These are phyloP conservation scores for Poecilia velifera DNA, from an alignment of 2,797 vertebrate genomes.

Conservation along the genomic window DNA sequence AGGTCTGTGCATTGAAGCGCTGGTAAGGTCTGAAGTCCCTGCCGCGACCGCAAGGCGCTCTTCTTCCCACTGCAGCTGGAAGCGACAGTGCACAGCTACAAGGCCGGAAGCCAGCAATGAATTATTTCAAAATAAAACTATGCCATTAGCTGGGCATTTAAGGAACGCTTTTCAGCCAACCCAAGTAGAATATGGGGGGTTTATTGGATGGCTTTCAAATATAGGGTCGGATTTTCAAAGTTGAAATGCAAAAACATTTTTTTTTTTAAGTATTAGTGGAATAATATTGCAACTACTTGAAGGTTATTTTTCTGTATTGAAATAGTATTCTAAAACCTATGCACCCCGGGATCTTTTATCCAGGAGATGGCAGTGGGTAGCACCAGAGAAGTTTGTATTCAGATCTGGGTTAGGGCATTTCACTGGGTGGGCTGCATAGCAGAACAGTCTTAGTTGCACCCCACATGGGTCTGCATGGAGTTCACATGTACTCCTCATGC, in stretches of 20 bases:
- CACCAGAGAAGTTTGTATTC: neutral
- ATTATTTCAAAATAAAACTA: conserved; percentile 60
- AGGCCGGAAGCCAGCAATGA: conserved; percentile 3
- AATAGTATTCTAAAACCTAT: neutral
- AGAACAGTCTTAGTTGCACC: too few species aligned
- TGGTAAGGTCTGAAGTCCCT: conserved; percentile 38
- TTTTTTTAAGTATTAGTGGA: neutral
- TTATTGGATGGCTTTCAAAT: neutral
- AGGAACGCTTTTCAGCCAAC: neutral
- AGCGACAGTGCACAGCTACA: neutral
- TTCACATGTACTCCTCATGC: too few species aligned
- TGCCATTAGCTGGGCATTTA: neutral
- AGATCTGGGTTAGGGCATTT: too few species aligned
- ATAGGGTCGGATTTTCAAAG: neutral
- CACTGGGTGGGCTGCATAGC: too few species aligned
- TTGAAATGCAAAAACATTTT: neutral
- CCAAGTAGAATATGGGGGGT: neutral
- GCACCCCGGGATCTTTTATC: neutral
- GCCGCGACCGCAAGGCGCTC: conserved; percentile 52
- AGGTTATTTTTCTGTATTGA: neutral
- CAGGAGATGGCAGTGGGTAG: neutral
- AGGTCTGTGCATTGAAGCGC: conserved; percentile 13
- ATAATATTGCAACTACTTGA: neutral
- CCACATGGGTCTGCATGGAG: too few species aligned
- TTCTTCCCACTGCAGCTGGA: conserved; percentile 32